These are phyloP conservation scores for Terrapene triunguis DNA, from an alignment of 2,113 vertebrate species.

Conservation along the genomic window DNA sequence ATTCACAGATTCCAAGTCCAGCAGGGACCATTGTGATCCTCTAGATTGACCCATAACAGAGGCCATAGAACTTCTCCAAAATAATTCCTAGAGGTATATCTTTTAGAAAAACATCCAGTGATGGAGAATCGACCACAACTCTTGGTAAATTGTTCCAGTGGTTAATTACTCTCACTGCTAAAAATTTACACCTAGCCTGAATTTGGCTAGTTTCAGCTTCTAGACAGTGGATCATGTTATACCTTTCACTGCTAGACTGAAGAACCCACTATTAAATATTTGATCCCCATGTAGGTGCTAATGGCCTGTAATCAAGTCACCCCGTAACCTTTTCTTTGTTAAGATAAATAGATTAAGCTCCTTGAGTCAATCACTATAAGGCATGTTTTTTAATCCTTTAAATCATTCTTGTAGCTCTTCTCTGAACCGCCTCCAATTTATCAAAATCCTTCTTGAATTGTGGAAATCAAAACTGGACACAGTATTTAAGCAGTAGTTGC, in stretches of 20 bases:
- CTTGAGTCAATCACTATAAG: not conserved
- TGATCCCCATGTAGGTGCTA: not conserved
- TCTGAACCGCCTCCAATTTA: not conserved
- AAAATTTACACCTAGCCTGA: not conserved
- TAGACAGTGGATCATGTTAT: not conserved
- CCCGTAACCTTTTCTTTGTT: not conserved
- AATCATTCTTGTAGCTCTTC: not conserved
- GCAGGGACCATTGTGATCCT: not conserved
- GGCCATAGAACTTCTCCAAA: not conserved
- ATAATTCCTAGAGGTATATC: not conserved
- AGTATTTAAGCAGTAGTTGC: not conserved
- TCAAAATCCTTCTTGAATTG: not conserved
- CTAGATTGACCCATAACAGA: not conserved
- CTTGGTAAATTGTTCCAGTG: not conserved
- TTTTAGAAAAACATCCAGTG: not conserved
- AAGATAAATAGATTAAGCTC: not conserved
- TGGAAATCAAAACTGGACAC: not conserved
- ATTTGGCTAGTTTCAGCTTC: not conserved
- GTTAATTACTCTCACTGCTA: not conserved
- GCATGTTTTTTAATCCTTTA: not conserved
- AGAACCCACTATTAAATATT: not conserved
- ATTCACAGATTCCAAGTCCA: not conserved
- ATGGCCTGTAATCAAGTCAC: not conserved
- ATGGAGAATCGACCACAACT: not conserved
- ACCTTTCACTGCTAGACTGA: not conserved